Evolutionary conservation across 2,797 vertebrate species (phyloP).

Genomic region (Phylloscopus collybita): DNA sequence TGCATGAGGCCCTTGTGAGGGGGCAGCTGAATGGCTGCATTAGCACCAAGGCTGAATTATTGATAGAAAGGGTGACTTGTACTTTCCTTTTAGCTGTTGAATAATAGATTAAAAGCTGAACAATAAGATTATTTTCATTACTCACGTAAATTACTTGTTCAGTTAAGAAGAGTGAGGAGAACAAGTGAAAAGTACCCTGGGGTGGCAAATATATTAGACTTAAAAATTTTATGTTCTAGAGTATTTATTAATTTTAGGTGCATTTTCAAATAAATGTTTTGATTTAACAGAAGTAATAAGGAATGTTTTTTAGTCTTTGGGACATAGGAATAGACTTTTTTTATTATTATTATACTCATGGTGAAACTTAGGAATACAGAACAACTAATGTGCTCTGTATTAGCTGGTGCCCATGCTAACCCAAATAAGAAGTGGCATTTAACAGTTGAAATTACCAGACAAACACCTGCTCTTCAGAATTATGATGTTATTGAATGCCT

Average conservation of each 20-base stretch:
- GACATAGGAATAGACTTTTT: neutral
- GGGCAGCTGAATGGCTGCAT: constrained; percentile 24
- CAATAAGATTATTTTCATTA: constrained; percentile 44
- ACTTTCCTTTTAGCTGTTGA: constrained; percentile 53
- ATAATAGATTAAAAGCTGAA: constrained; percentile 59
- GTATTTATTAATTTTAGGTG: neutral
- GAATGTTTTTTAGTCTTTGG: neutral
- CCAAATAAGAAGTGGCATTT: neutral
- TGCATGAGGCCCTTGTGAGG: constrained; percentile 7
- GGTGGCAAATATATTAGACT: neutral
- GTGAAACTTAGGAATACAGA: neutral
- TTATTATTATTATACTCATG: neutral
- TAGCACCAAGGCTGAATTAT: constrained; percentile 56
- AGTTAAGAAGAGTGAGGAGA: constrained; percentile 6
- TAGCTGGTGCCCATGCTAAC: neutral
- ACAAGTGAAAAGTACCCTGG: constrained; percentile 4
- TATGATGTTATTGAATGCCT: neutral
- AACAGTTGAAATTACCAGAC: neutral
- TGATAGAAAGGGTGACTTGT: constrained; percentile 45
- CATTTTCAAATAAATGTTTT: neutral
- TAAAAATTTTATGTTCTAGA: neutral
- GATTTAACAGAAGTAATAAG: neutral
- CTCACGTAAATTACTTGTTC: neutral
- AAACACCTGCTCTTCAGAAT: neutral
- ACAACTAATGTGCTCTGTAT: neutral